Base-by-base conservation (phyloP, 2,113 vertebrate species). In the Ancistrus triradiatus region DNA sequence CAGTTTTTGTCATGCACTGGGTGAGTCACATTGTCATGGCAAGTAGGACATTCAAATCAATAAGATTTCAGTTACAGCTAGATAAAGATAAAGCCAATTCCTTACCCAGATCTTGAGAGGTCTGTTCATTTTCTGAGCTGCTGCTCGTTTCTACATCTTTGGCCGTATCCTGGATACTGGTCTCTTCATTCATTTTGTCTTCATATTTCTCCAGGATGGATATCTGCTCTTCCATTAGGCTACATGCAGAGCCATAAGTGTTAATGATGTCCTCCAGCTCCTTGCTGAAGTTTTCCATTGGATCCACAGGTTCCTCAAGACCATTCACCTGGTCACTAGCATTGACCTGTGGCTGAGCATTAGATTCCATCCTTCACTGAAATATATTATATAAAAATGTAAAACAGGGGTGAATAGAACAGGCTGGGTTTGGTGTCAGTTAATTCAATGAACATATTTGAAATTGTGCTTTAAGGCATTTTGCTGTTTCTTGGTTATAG, bases 211-310 rank as follows among this genome's bases (percentile, higher is more conserved):
- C 78, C 0, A 69, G 46, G 4, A 53, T 0, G 1, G 59, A 0
- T 0, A 37, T 72, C 69, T 87, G 91, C 59, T 63, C 49, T 27
- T 83, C 66, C 49, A 74, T 46, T 10, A 84, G 24, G 13, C 63
- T 53, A 0, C 43, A 59, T 0, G 85, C 81, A 2, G 91, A 87
- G 6, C 90, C 87, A 0, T 96, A 88, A 0, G 77, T 88, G 58
- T 83, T 86, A 70, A 98, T 87, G 70, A 98, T 97, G 75, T 95
- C 91, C 69, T 95, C 90, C 77, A 98, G 84, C 64, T 91, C 88
- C 17, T 66, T 76, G 52, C 68, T 83, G 74, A 98, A 52, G 75
- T 91, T 91, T 65, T 93, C 89, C 0, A 91, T 86, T 66, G 81
- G 75, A 57, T 86, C 80, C 17, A 28, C n/a, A 1, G 38, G 55